phyloP scores from a whole-genome alignment of 2,113 vertebrate genomes.

The Eurystomus gularis region DNA sequence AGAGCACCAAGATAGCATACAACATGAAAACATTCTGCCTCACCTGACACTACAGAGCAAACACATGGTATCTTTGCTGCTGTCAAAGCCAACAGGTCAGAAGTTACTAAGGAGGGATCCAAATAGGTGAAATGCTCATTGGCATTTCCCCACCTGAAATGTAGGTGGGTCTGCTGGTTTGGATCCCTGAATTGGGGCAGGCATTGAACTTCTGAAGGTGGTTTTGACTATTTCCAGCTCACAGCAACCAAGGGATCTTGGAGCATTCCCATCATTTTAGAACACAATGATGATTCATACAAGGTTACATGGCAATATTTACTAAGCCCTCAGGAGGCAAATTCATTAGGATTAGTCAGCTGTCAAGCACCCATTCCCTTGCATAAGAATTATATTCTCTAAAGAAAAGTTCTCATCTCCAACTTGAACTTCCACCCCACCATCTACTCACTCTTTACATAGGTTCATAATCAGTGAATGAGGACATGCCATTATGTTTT shows the following conservation, averaged over 20 bases:
- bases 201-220: neutral
- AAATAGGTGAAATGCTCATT: neutral
- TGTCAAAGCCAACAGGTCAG: neutral
- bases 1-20: neutral
- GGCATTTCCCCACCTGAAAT: neutral
- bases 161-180: neutral
- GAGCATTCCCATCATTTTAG: neutral
- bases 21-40: neutral
- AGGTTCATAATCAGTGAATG: neutral
- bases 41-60: neutral
- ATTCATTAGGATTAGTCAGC: slow-evolving; percentile 24
- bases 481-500: neutral
- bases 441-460: neutral
- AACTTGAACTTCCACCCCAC: neutral
- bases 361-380: slow-evolving; percentile 13
- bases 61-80: rapidly evolving
- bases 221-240: neutral
- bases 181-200: neutral
- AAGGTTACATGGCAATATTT: slow-evolving; percentile 48
- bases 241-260: neutral
- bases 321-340: slow-evolving; percentile 6
- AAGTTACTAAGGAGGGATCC: neutral
- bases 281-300: neutral
- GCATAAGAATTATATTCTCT: neutral
- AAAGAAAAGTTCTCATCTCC: neutral